Conservation (phyloP, 2,797 vertebrate genomes). For the Amazona ochrocephala region DNA sequence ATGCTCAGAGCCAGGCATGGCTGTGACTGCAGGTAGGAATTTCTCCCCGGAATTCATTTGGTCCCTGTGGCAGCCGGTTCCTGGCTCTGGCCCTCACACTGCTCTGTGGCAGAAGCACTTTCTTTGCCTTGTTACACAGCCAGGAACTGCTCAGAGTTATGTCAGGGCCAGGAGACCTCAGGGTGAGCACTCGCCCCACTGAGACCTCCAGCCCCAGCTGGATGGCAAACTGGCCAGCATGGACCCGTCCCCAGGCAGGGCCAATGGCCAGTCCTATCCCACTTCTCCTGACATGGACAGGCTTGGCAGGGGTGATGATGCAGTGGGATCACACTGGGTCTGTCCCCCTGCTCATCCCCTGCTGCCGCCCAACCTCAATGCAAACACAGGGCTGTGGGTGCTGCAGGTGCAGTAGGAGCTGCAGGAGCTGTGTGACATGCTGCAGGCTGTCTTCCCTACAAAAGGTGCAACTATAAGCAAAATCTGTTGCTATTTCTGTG, state of each 20-base stretch:
- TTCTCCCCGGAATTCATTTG: background rate
- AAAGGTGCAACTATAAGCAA: background rate
- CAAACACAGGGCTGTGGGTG: background rate
- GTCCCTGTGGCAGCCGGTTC: background rate
- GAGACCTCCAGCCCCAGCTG: background rate
- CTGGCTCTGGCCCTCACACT: background rate
- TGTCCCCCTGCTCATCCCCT: background rate
- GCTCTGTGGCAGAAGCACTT: background rate
- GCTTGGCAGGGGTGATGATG: background rate
- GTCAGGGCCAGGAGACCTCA: background rate
- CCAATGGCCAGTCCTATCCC: background rate
- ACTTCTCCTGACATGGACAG: rapidly evolving
- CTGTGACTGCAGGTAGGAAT: background rate
- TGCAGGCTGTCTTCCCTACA: background rate
- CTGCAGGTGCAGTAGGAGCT: background rate
- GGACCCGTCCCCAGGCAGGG: background rate
- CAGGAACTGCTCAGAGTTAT: background rate
- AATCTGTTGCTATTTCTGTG: background rate
- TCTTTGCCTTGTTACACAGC: background rate
- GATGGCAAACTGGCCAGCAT: background rate
- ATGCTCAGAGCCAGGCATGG: background rate
- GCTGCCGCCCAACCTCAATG: rapidly evolving
- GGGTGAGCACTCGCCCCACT: background rate
- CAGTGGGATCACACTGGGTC: rapidly evolving
- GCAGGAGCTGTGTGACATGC: background rate